Base-by-base conservation (phyloP, 1,140 invertebrate species). In the Temnothorax curvispinosus region DNA sequence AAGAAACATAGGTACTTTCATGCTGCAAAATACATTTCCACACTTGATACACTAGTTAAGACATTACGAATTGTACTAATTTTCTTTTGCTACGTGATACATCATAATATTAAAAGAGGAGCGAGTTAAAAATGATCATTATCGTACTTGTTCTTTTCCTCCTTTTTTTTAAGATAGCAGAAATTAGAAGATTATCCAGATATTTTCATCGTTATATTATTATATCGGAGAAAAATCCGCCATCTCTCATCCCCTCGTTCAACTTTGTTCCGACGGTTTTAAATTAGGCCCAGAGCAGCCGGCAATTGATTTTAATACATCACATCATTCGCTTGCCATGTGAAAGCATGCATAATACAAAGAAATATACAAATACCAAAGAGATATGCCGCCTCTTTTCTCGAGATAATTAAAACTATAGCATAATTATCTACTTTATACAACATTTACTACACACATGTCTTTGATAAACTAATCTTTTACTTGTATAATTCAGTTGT, bases 391-490 rank as follows among this genome's bases (percentile, higher is more conserved):
- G 88, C 50, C 71, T 84, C 65, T 92, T 87, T 41, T 47, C 44
- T 47, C 56, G 74, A 86, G 27, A 84, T 89, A 82, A 89, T 88
- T 92, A 89, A 93, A 92, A 89, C 78, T 91, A 93, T 89, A 91
- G 35, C 62, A 44, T 87, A 90, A 92, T 92, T 88, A 85, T 52
- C 89, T 93, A 92, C 84, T 93, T 93, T 93, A 92, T 93, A 93
- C 92, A 93, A 92, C 91, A 91, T 90, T 92, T 91, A 92, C 86
- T 93, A 93, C 90, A 92, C 69, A 90, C 74, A 91, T 90, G 78
- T 88, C 87, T 88, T 88, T 86, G 71, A 90, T 84, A 88, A 92
- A 90, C 85, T 88, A 91, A 89, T 89, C n/a, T n/a, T 75, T 15
- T 87, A 92, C 91, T 92, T 92, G 89, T 85, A 85, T 90, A 88